A percentile compares a stretch with the other conserved stretches of the same genome.
Conservation (phyloP, 2,888 invertebrate species). For the Druceiella hillmani region DNA sequence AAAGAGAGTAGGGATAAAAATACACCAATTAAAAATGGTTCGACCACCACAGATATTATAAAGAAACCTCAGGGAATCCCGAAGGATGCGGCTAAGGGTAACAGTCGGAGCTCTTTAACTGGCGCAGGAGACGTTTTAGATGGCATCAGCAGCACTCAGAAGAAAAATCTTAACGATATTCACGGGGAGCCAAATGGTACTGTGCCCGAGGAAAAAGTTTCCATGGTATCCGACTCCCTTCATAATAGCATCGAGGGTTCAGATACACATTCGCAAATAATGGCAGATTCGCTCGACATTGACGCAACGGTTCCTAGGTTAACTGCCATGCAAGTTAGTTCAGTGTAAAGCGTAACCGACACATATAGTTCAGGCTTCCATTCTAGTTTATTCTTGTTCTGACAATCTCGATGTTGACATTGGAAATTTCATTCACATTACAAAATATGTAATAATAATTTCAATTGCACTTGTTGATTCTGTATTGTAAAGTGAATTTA, state of each 20-base stretch:
- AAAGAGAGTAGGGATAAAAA: conserved; percentile 29
- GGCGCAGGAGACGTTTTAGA: conserved; percentile 44
- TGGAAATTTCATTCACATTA: too few relatives aligned
- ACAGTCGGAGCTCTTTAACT: conserved; percentile 41
- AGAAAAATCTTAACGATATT: conserved; percentile 36
- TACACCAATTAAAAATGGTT: conserved; percentile 41
- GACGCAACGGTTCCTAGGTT: conserved; percentile 46
- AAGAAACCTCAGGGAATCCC: conserved; percentile 38
- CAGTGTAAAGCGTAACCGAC: too few relatives aligned
- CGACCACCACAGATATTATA: conserved; percentile 29
- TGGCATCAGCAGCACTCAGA: conserved; percentile 35
- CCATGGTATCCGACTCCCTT: conserved; percentile 32
- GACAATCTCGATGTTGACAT: too few relatives aligned
- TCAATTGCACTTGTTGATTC: too few relatives aligned
- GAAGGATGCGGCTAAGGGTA: conserved; percentile 44
- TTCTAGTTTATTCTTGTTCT: too few relatives aligned
- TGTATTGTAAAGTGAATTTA: too few relatives aligned
- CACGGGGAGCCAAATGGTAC: conserved; percentile 39
- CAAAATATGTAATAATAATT: too few relatives aligned
- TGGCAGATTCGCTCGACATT: conserved; percentile 46
- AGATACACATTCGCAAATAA: conserved; percentile 46
- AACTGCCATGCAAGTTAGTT: conserved; percentile 57
- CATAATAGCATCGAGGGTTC: conserved; percentile 38
- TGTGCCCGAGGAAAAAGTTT: conserved; percentile 45
- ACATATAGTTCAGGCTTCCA: too few relatives aligned